Evolutionary conservation across 2,797 vertebrate genomes (phyloP).

Genomic region (Mormyrus proboscirostris): DNA sequence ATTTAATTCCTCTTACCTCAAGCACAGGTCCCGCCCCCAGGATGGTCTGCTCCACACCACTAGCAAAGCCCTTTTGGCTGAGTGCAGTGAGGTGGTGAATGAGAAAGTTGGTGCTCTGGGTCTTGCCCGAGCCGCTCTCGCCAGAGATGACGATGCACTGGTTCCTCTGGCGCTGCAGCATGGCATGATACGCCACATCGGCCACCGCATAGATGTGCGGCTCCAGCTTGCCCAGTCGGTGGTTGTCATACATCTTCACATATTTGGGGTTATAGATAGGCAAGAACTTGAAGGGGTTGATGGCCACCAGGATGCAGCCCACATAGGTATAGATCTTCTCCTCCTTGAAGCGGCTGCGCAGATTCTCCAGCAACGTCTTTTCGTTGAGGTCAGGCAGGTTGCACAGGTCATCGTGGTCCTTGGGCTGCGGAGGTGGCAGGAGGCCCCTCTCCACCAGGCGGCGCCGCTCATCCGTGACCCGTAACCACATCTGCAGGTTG

Average conservation of each 20-base stretch:
- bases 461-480: conserved; percentile 81
- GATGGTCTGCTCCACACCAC: conserved; percentile 97
- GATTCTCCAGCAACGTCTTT: conserved; percentile 88
- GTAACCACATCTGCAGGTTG: conserved; percentile 95
- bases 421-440: conserved; percentile 77
- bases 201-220: conserved; percentile 94
- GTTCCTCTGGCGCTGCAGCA: conserved; percentile 85
- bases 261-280: conserved; percentile 99
- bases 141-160: conserved; percentile 97
- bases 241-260: conserved; percentile 97
- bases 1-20: conserved; percentile 69
- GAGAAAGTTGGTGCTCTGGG: conserved; percentile 97
- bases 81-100: conserved; percentile 97
- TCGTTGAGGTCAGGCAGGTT: conserved; percentile 84
- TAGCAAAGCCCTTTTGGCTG: conserved; percentile 97
- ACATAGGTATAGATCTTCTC: conserved; percentile 97
- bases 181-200: conserved; percentile 90
- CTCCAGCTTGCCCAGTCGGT: conserved; percentile 85
- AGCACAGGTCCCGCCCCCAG: conserved; percentile 93
- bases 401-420: conserved; percentile 85
- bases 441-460: conserved; percentile 86
- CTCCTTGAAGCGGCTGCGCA: conserved; percentile 87
- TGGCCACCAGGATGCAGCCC: conserved; percentile 90
- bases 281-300: conserved; percentile 94
- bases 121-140: conserved; percentile 95